phyloP scores from a whole-genome alignment of 2,113 vertebrate species.

The Theristicus caerulescens region DNA sequence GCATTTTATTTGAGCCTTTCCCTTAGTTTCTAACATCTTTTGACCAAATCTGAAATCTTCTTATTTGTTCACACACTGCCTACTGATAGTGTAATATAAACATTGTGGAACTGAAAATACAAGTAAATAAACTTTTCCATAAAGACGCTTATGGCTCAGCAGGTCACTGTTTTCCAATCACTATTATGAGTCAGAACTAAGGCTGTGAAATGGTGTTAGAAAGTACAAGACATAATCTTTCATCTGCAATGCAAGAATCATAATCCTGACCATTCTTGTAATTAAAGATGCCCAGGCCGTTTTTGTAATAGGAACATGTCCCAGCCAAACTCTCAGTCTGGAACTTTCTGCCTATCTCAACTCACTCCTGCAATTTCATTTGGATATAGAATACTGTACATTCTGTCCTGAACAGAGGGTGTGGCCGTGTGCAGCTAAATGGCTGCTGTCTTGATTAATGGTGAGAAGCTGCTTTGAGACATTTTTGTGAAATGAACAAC shows the following conservation, averaged over 20 bases:
- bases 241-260: background rate
- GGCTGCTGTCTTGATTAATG: background rate
- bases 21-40: background rate
- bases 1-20: background rate
- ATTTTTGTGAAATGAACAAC: background rate
- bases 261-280: background rate
- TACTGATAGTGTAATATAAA: background rate
- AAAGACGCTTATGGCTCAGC: conserved; percentile 1
- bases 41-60: background rate
- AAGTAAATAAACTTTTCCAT: conserved; percentile 15
- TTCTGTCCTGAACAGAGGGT: background rate
- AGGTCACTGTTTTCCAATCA: background rate
- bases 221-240: background rate
- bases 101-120: background rate
- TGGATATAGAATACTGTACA: background rate
- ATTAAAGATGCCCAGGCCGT: background rate
- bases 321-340: background rate
- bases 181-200: conserved; percentile 29
- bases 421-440: background rate
- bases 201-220: background rate
- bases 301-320: background rate
- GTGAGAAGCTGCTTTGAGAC: background rate
- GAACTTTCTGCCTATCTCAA: background rate
- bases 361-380: background rate
- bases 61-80: background rate